These are phyloP conservation scores for Apis laboriosa DNA, from an alignment of 1,140 invertebrate genomes.

Conservation along the genomic window DNA sequence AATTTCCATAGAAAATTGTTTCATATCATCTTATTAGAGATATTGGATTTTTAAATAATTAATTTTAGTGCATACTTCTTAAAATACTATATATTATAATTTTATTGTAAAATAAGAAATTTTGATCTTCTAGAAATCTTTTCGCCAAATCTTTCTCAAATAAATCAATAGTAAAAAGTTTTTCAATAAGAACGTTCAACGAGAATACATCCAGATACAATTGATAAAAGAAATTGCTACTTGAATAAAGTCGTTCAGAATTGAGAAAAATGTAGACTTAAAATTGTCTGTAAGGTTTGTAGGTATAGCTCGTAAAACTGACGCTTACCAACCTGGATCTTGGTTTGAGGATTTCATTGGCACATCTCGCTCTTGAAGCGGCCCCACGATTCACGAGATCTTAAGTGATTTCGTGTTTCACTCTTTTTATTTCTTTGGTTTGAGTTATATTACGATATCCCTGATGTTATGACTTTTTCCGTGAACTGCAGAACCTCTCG, in stretches of 20 bases:
- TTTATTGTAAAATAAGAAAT: too few relatives aligned
- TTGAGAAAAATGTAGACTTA: constrained; percentile 40
- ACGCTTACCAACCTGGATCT: constrained; percentile 27
- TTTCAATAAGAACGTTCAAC: constrained; percentile 63
- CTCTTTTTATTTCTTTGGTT: constrained; percentile 28
- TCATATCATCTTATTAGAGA: too few relatives aligned
- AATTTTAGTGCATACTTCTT: too few relatives aligned
- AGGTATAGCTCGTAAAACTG: constrained; percentile 62
- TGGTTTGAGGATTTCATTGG: constrained; percentile 59
- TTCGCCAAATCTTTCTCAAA: constrained; percentile 28
- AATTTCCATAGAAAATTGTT: too few relatives aligned
- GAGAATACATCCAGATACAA: constrained; percentile 29
- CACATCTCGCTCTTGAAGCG: constrained; percentile 22
- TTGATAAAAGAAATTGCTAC: constrained; percentile 12
- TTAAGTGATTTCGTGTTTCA: constrained; percentile 59
- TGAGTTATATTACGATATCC: constrained; percentile 18
- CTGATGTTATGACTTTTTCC: constrained; percentile 13
- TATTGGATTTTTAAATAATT: too few relatives aligned
- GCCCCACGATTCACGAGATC: constrained; percentile 33
- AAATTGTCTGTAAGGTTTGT: constrained; percentile 57
- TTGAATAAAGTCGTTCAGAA: constrained; percentile 30
- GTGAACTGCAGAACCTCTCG: not conserved
- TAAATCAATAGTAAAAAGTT: constrained; percentile 67
- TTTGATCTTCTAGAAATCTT: too few relatives aligned
- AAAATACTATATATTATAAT: too few relatives aligned